These are phyloP conservation scores for Thunnus albacares DNA, from an alignment of 2,797 vertebrate species.

Conservation along the genomic window DNA sequence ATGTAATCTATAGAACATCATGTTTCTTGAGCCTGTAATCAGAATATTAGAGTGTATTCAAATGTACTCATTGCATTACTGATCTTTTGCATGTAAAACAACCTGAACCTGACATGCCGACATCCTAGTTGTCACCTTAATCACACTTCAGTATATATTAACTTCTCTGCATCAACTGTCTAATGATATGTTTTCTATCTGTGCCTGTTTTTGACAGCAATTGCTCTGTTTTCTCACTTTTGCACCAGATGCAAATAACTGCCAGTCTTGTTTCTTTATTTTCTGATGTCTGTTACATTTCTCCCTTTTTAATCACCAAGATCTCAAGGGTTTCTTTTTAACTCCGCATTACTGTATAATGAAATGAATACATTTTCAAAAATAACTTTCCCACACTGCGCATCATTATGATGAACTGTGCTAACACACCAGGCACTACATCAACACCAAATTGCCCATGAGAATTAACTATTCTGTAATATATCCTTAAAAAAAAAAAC, in stretches of 20 bases:
- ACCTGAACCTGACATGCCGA: background rate
- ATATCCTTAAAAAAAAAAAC: constrained; percentile 47
- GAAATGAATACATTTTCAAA: constrained; percentile 65
- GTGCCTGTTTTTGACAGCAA: background rate
- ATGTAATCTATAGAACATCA: background rate
- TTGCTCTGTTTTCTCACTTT: constrained; percentile 14
- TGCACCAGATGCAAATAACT: constrained; percentile 48
- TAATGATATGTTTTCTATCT: constrained; percentile 29
- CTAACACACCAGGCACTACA: constrained; percentile 50
- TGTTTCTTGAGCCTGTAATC: background rate
- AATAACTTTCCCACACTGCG: constrained; percentile 67
- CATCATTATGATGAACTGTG: constrained; percentile 69
- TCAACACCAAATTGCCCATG: constrained; percentile 59
- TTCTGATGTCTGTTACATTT: constrained; percentile 28
- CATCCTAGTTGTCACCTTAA: constrained; percentile 17
- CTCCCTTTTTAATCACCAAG: constrained; percentile 53
- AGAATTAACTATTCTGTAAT: constrained; percentile 61
- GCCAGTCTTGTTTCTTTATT: background rate
- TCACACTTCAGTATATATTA: constrained; percentile 7
- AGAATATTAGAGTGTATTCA: background rate
- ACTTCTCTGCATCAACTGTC: constrained; percentile 6
- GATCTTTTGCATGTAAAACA: background rate
- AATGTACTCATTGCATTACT: background rate
- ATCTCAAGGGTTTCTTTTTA: constrained; percentile 57
- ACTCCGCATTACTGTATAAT: constrained; percentile 49